Conservation (phyloP, 2,888 invertebrate genomes). For the Rhogogaster chlorosoma region DNA sequence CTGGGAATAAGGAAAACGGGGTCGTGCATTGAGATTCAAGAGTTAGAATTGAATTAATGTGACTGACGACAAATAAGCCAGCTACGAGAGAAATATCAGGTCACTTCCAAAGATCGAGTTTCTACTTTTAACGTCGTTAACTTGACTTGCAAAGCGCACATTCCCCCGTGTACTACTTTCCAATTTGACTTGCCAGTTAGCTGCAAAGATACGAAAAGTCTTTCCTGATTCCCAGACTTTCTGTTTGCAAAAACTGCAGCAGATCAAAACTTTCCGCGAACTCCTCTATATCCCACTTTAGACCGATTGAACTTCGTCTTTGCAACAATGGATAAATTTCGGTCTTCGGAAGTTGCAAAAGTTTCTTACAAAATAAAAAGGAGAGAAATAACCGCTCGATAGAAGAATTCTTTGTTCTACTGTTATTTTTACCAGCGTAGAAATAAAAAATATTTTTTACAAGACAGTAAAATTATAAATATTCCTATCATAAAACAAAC, state of each 20-base stretch:
- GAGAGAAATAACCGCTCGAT: neutral
- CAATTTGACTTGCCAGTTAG: slow-evolving; percentile 44
- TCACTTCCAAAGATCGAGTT: slow-evolving; percentile 37
- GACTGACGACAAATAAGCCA: slow-evolving; percentile 35
- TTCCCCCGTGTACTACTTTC: slow-evolving; percentile 46
- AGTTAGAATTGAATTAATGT: slow-evolving; percentile 34
- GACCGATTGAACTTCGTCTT: slow-evolving; percentile 25
- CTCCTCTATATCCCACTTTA: neutral
- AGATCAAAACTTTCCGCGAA: slow-evolving; percentile 10
- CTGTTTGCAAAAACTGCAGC: neutral
- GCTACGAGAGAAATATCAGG: slow-evolving; percentile 28
- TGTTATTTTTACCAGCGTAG: neutral
- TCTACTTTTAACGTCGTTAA: slow-evolving; percentile 41
- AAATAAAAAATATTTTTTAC: neutral
- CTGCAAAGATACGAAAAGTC: slow-evolving; percentile 32
- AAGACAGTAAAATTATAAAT: neutral
- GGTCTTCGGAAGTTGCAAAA: neutral
- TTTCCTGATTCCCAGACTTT: neutral
- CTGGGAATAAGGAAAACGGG: neutral
- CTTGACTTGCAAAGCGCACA: slow-evolving; percentile 39
- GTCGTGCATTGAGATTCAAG: slow-evolving; percentile 32
- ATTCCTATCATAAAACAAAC: neutral
- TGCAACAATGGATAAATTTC: slow-evolving; percentile 14
- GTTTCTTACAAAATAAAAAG: neutral
- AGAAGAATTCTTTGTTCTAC: neutral